phyloP scores from a whole-genome alignment of 1,140 invertebrate genomes.

The Neodiprion lecontei region DNA sequence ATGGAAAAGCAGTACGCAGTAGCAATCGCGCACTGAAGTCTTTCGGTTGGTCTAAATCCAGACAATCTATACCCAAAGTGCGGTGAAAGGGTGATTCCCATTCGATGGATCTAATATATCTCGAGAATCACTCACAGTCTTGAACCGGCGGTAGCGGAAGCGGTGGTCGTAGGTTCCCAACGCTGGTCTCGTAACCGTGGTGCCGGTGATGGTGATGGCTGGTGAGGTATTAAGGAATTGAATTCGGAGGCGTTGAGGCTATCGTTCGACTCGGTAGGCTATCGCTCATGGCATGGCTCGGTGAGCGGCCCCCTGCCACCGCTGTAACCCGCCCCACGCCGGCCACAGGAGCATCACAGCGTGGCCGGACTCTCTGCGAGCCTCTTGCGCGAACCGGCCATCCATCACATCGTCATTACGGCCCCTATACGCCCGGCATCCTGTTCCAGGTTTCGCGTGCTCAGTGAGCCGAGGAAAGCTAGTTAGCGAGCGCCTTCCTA shows the following conservation, averaged over 20 bases:
- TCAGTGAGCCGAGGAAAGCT: slow-evolving; percentile 4
- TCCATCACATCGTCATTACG: slow-evolving; percentile 52
- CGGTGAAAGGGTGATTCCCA: slow-evolving; percentile 22
- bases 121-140: slow-evolving; percentile 37
- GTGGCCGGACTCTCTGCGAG: background rate
- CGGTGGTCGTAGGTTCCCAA: background rate
- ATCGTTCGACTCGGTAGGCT: slow-evolving; percentile 20
- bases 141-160: slow-evolving; percentile 13
- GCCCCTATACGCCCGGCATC: background rate
- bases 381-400: slow-evolving; percentile 34
- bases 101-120: slow-evolving; percentile 48
- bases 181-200: background rate
- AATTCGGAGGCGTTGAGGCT: slow-evolving; percentile 33
- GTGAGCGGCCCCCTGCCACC: slow-evolving; percentile 36
- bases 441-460: slow-evolving; percentile 10
- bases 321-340: background rate
- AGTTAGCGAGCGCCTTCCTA: slow-evolving; percentile 9
- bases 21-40: background rate
- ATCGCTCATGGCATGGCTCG: slow-evolving; percentile 46
- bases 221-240: slow-evolving; percentile 44
- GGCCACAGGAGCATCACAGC: background rate
- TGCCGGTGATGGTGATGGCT: background rate
- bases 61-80: background rate
- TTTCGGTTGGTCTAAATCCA: background rate
- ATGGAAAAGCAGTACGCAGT: background rate